phyloP scores from a whole-genome alignment of 2,888 invertebrate species.

The Conomelus anceps region DNA sequence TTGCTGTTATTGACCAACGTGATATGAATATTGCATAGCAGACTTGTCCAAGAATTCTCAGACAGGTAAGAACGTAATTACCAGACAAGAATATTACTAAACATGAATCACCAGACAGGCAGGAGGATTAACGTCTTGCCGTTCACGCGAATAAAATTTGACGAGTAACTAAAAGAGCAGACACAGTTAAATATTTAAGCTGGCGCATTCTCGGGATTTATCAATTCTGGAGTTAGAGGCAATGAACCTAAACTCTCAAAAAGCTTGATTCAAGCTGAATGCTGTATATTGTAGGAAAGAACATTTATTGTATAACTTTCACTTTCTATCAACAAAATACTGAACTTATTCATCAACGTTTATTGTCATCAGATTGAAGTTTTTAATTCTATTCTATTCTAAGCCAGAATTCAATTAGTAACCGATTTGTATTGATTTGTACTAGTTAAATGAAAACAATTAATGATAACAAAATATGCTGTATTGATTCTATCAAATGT shows the following conservation, averaged over 20 bases:
- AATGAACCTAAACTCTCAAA: not conserved
- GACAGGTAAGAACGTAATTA: not conserved
- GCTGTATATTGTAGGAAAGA: not conserved
- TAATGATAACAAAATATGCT: too few species aligned
- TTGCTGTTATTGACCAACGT: too few species aligned
- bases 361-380: too few species aligned
- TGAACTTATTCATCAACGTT: too few species aligned
- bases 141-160: not conserved
- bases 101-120: not conserved
- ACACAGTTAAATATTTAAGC: not conserved
- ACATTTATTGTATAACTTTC: too few species aligned
- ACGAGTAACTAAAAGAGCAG: not conserved
- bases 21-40: not conserved
- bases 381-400: too few species aligned
- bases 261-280: not conserved
- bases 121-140: not conserved
- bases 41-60: not conserved
- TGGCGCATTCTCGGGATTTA: not conserved
- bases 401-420: too few species aligned
- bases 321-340: too few species aligned
- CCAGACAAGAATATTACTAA: too few species aligned
- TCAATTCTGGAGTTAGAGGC: not conserved
- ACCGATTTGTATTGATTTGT: too few species aligned
- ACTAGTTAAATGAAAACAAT: too few species aligned
- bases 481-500: too few species aligned